Conservation (phyloP, 2,113 vertebrate genomes). For the Ellobius talpinus region DNA sequence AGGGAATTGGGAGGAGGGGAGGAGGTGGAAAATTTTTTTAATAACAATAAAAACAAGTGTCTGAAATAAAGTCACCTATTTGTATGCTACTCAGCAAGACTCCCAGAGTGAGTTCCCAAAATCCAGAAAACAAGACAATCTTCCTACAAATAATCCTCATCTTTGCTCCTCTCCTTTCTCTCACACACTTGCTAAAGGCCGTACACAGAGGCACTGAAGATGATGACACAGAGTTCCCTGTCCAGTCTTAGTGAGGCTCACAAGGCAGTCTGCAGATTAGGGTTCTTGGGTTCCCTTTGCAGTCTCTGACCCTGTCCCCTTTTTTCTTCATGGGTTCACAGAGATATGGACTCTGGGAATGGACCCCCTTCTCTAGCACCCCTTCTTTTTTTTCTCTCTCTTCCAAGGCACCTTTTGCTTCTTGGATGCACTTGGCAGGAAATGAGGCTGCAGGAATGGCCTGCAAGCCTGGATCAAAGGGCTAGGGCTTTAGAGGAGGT, state of each 20-base stretch:
- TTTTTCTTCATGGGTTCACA: neutral
- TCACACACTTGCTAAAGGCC: conserved; percentile 88
- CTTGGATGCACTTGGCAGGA: neutral
- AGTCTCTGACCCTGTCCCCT: neutral
- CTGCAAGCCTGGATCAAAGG: neutral
- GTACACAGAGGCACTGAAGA: conserved; percentile 94
- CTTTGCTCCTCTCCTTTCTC: conserved; percentile 88
- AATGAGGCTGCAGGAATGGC: neutral
- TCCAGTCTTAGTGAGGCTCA: neutral
- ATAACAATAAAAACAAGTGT: too few species aligned
- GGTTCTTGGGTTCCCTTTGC: neutral
- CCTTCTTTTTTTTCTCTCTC: neutral
- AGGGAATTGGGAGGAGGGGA: too few species aligned
- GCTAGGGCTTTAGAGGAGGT: neutral
- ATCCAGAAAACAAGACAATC: conserved; percentile 96
- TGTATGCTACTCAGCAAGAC: conserved; percentile 99
- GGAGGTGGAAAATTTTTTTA: too few species aligned
- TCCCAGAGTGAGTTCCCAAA: conserved; percentile 95
- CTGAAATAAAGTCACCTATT: conserved; percentile 99
- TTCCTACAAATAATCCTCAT: conserved; percentile 99
- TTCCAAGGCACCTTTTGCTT: neutral
- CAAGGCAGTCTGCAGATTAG: neutral
- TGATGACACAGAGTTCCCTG: conserved; percentile 78
- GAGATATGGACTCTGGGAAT: neutral
- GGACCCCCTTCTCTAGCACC: neutral